Evolutionary conservation across 2,888 invertebrate genomes (phyloP), one percentile per base, ranked within the genome.

Genomic region (Ernsta delagoae): DNA sequence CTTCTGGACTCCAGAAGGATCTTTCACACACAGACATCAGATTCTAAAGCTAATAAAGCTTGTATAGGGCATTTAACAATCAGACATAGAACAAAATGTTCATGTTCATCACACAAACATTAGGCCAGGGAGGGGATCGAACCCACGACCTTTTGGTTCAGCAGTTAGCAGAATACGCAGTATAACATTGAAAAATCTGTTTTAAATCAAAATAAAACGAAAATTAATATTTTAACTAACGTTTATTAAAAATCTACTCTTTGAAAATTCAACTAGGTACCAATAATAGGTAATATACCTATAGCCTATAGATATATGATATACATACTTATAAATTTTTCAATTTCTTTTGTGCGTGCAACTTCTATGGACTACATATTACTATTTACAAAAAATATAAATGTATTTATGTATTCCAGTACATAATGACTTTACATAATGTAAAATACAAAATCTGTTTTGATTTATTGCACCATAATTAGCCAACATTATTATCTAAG

Each of bases 171-270:
- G 24, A 24, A 24, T 24, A 5, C 43, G 43, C 0, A 11, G 24
- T 24, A 24, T 24, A 24, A n/a, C 5, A 11, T 45, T 1, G 9
- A 8, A 43, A 43, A 43, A 9, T 4, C 11, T 11, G n/a, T 11
- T 4, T 5, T 45, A 48, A 45, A 9, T 12, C 0, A 24, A 53
- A 16, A 53, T 53, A 24, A 24, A 53, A 53, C 16, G 45, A 34
- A 36, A 24, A 43, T 1, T n/a, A 7, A 16, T n/a, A 48, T 6
- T 24, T 65, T 50, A 9, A 16, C 3, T 39, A 48, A 36, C 9
- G 5, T 65, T 65, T 43, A 36, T 65, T 45, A 57, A 65, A 65
- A 65, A 57, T 64, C 57, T 57, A 65, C 56, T 65, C 16, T 41
- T 63, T 41, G 41, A 41, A 54, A 63, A 54, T 50, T 41, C n/a